Percentiles rank a stretch among this genome's conserved stretches.
Conservation (phyloP, 2,888 invertebrate genomes). For the Sphecodes monilicornis region DNA sequence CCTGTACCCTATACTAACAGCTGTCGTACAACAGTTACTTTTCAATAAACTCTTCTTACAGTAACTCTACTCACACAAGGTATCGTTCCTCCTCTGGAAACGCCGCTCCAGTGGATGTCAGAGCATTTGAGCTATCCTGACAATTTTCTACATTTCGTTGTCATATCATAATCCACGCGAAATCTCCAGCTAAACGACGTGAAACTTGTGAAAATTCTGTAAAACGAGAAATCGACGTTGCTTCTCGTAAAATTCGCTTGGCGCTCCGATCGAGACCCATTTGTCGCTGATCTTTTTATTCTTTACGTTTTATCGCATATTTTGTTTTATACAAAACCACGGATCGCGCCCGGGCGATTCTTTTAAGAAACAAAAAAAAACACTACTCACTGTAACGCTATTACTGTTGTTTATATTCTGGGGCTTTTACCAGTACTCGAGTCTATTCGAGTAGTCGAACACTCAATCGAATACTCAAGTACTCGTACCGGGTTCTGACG, state of each 20-base stretch:
- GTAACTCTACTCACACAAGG: conserved; percentile 95
- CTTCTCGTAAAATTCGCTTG: not conserved
- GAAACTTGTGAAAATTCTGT: conserved; percentile 22
- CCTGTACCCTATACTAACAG: not conserved
- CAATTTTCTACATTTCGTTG: conserved; percentile 97
- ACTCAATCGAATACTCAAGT: not conserved
- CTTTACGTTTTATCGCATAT: conserved; percentile 24
- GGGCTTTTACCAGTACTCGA: not conserved
- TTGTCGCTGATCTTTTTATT: conserved; percentile 20
- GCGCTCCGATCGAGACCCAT: not conserved
- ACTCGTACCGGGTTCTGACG: not conserved
- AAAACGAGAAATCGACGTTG: conserved; percentile 17
- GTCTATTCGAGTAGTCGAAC: too few relatives aligned
- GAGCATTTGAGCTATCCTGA: conserved; percentile 99
- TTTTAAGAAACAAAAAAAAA: not conserved
- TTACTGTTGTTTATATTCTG: conserved; percentile 35
- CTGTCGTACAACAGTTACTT: not conserved
- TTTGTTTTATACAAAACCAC: conserved; percentile 43
- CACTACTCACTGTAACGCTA: not conserved
- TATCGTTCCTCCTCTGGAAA: conserved; percentile 93
- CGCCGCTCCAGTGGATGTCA: conserved; percentile 98
- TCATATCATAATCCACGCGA: conserved; percentile 81
- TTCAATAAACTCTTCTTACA: conserved; percentile 76
- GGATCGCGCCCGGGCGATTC: conserved; percentile 6
- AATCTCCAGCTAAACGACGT: conserved; percentile 11